Base-by-base conservation (phyloP, 1,140 invertebrate genomes). In the Steinernema khuongi region DNA sequence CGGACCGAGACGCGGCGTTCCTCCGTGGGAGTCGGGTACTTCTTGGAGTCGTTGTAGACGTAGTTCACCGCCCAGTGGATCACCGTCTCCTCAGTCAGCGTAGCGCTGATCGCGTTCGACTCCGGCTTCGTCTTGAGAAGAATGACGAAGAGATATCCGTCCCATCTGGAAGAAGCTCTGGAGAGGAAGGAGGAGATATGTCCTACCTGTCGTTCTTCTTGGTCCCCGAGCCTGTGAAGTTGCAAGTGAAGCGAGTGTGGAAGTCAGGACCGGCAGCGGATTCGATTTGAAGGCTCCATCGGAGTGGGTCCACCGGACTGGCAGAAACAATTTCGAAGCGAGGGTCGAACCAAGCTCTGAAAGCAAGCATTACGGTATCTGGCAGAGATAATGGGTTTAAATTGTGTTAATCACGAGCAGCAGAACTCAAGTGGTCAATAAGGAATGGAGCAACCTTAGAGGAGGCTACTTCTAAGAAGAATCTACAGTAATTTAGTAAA, bases 281-380 rank as follows among this genome's bases (percentile, higher is more conserved):
- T 19, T 60, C 60, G 14, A 75, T 73, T 68, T 70, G 31, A n/a
- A 77, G 43, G 18, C 33, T 67, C 76, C 76, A 77, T 30, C 74
- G 44, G 28, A 29, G 33, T 31, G 70, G 70, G 50, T 32, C 44
- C 7, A 71, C 26, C 1, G 76, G 74, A 31, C 70, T 72, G 11
- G 75, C 74, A 14, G 74, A 50, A 19, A 79, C 43, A 18, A 77
- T 72, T 19, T 78, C 70, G 26, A 77, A 41, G 30, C 76, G 60
- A 19, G 76, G 68, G 44, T 77, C 76, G 7, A 77, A 29, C 50
- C 69, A 77, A 1, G 75, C 33, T 73, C 74, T 77, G 43, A 68
- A 75, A 36, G 11, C 29, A n/a, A 22, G 22, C 17, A n/a, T 22
- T n/a, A 22, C 11, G 22, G 14, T 14, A 22, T 14, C n/a, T 7